Conservation (phyloP, 2,888 invertebrate species). For the Isoperla grammatica region DNA sequence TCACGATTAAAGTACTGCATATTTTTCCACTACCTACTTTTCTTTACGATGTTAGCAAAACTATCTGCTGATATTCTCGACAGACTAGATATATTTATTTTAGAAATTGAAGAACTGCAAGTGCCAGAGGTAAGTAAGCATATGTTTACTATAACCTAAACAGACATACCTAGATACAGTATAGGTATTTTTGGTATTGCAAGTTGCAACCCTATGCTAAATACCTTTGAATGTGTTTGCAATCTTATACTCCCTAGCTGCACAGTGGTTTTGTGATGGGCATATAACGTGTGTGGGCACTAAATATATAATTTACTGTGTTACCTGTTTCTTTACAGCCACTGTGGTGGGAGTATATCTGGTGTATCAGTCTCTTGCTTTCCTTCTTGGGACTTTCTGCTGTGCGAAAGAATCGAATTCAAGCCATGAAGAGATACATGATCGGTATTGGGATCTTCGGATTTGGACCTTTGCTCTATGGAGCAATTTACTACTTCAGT, state of each 20-base stretch:
- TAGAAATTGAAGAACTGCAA: constrained; percentile 88
- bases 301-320: too few relatives aligned
- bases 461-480: constrained; percentile 74
- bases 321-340: constrained; percentile 55
- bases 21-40: constrained; percentile 86
- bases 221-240: too few relatives aligned
- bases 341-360: constrained; percentile 89
- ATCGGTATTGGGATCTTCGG: constrained; percentile 74
- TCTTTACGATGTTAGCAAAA: constrained; percentile 86
- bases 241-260: too few relatives aligned
- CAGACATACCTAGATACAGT: background rate
- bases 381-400: constrained; percentile 83
- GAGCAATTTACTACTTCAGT: constrained; percentile 71
- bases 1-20: constrained; percentile 91
- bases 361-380: constrained; percentile 77
- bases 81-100: constrained; percentile 85
- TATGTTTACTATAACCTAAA: constrained; percentile 6
- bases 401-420: constrained; percentile 75
- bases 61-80: constrained; percentile 88
- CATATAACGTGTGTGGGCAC: too few relatives aligned
- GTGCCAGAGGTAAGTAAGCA: constrained; percentile 64
- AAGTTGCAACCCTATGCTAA: too few relatives aligned
- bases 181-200: too few relatives aligned
- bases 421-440: constrained; percentile 71
- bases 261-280: too few relatives aligned